Conservation (phyloP, 1,140 invertebrate genomes). For the Bombus balteatus region DNA sequence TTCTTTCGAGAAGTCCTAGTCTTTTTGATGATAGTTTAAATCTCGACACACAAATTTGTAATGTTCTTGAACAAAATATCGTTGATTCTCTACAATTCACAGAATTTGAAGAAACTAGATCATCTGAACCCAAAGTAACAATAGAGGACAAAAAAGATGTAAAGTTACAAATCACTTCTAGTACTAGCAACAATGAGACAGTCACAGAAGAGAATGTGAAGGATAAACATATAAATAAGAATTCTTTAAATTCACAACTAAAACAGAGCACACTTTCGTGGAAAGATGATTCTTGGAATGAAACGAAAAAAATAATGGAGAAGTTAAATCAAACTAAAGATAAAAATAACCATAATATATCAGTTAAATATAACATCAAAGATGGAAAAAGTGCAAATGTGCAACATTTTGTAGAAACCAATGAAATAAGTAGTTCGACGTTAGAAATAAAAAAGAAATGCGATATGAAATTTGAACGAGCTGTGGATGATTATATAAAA, state of each 20-base stretch:
- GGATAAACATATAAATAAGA: not conserved
- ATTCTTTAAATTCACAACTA: not conserved
- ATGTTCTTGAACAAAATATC: constrained; percentile 78
- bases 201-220: not conserved
- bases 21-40: constrained; percentile 78
- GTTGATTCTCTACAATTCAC: constrained; percentile 66
- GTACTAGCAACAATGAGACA: not conserved
- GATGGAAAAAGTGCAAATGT: constrained; percentile 38
- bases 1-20: constrained; percentile 69
- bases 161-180: not conserved
- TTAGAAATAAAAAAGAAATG: constrained; percentile 17
- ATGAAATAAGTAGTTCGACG: not conserved
- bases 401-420: constrained; percentile 2
- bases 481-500: not conserved
- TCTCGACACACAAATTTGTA: constrained; percentile 76
- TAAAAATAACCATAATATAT: constrained; percentile 28
- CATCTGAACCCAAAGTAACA: constrained; percentile 11
- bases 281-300: constrained; percentile 76
- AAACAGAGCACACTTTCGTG: constrained; percentile 57
- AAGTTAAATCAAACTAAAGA: constrained; percentile 43
- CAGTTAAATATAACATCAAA: constrained; percentile 28
- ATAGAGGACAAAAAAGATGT: not conserved
- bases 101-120: constrained; percentile 64
- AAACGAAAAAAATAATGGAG: constrained; percentile 32
- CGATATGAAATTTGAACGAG: constrained; percentile 5